phyloP scores from a whole-genome alignment of 2,113 vertebrate species.

The Eclectus roratus region DNA sequence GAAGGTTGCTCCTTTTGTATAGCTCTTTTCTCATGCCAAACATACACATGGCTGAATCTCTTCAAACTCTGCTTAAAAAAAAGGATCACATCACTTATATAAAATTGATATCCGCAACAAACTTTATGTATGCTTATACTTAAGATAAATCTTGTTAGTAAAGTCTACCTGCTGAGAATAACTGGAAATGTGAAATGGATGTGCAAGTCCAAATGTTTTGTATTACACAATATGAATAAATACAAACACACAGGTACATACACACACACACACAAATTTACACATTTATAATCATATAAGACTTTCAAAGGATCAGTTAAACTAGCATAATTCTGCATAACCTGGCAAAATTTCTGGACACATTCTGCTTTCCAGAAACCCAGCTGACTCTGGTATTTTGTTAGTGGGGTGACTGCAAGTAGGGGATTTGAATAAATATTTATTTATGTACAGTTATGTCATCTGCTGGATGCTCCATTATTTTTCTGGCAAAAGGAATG shows the following conservation, averaged over 20 bases:
- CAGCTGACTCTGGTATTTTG: conserved; percentile 4
- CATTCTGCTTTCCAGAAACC: conserved; percentile 1
- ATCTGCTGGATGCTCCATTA: background rate
- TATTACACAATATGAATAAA: background rate
- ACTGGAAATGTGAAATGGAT: background rate
- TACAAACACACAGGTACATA: background rate
- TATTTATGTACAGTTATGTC: conserved; percentile 10
- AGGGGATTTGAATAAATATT: conserved; percentile 20
- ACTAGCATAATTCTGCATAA: background rate
- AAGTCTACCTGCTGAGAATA: background rate
- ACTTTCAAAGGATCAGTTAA: background rate
- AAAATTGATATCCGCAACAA: background rate
- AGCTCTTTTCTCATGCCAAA: background rate
- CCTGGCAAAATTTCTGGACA: background rate
- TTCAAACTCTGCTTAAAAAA: background rate
- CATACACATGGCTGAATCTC: background rate
- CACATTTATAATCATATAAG: background rate
- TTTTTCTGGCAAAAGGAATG: background rate
- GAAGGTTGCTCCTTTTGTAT: background rate
- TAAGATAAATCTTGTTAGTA: background rate
- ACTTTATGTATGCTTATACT: background rate
- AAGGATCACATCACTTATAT: too few relatives aligned
- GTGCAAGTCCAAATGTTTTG: background rate
- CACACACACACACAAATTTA: background rate
- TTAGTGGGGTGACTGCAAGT: background rate